Percentiles rank a stretch among this genome's conserved stretches.
These are phyloP conservation scores for Diarsia dahlii DNA, from an alignment of 2,888 invertebrate genomes.

Conservation along the genomic window DNA sequence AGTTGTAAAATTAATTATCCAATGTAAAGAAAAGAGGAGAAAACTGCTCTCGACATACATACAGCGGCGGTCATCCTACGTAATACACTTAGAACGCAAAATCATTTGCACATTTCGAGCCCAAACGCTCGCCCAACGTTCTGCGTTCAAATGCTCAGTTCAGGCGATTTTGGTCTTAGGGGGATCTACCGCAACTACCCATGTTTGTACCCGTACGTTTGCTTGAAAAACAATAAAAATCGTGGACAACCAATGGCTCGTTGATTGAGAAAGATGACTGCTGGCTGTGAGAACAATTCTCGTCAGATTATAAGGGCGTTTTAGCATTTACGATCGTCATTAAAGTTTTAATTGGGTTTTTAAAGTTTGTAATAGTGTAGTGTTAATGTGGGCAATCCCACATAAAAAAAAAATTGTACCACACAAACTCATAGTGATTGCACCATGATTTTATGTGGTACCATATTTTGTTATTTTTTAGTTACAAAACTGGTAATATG, in stretches of 20 bases:
- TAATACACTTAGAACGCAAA: neutral
- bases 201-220: constrained; percentile 79
- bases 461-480: neutral
- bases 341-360: constrained; percentile 57
- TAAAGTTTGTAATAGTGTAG: constrained; percentile 14
- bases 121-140: neutral
- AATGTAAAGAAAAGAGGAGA: constrained; percentile 69
- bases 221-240: constrained; percentile 89
- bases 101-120: neutral
- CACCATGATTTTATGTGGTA: constrained; percentile 26
- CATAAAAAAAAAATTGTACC: too few relatives aligned
- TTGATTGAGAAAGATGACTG: constrained; percentile 89
- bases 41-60: constrained; percentile 59
- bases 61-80: neutral
- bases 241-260: constrained; percentile 81
- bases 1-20: constrained; percentile 88
- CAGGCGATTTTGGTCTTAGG: neutral
- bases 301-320: constrained; percentile 79
- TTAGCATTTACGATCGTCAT: constrained; percentile 74
- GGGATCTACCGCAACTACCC: neutral
- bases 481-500: too few relatives aligned
- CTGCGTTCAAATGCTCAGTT: neutral
- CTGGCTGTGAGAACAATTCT: constrained; percentile 81
- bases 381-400: too few relatives aligned
- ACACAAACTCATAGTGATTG: neutral